phyloP scores from a whole-genome alignment of 2,888 invertebrate genomes.

The Lepetodrilus schrolli region DNA sequence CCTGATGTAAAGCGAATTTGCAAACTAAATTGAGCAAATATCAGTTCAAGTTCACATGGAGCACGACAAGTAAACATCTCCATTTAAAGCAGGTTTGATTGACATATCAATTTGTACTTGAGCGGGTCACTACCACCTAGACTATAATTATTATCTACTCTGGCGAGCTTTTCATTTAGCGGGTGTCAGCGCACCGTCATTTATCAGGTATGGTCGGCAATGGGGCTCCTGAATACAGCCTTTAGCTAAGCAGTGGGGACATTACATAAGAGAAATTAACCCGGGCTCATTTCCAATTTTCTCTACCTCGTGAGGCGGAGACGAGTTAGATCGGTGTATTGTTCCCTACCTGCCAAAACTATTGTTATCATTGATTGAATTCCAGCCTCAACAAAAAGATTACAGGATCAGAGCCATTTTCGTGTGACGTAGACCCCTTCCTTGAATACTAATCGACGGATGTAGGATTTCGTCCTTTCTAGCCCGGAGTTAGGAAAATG shows the following conservation, averaged over 20 bases:
- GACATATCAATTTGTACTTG: not conserved
- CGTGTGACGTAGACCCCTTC: not conserved
- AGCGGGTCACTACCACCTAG: not conserved
- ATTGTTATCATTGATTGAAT: conserved; percentile 1
- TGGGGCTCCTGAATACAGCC: not conserved
- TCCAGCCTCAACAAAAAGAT: not conserved
- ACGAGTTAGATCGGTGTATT: not conserved
- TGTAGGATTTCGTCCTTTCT: not conserved
- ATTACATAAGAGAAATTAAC: not conserved
- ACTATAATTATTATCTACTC: not conserved
- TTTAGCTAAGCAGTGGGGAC: not conserved
- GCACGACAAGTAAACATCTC: not conserved
- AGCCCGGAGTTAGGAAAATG: conserved; percentile 7
- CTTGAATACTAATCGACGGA: conserved; percentile 24
- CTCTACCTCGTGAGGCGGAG: conserved; percentile 5
- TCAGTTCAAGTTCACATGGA: too few relatives aligned
- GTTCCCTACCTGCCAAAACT: conserved; percentile 22
- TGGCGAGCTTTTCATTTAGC: not conserved
- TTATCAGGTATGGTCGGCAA: not conserved
- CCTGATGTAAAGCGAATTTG: too few relatives aligned
- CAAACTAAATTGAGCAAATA: too few relatives aligned
- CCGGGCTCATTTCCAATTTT: conserved; percentile 13
- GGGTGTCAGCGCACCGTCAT: not conserved
- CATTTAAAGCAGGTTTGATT: not conserved
- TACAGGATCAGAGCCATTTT: not conserved